phyloP scores from a whole-genome alignment of 2,888 invertebrate genomes.

The Ennomos quercinarius region DNA sequence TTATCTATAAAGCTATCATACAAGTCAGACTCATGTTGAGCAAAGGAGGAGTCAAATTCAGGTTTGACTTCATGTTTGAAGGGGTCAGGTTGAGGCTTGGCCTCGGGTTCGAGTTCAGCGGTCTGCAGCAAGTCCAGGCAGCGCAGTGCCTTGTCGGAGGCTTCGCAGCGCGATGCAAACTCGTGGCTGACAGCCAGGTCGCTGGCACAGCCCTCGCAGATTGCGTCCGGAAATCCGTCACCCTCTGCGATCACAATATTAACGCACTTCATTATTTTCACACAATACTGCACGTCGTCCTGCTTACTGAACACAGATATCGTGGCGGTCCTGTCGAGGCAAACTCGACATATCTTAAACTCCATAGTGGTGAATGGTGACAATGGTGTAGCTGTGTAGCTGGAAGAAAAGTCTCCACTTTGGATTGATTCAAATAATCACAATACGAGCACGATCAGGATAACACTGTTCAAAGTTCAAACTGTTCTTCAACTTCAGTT shows the following conservation, averaged over 20 bases:
- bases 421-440: too few species aligned
- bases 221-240: constrained; percentile 68
- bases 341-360: constrained; percentile 65
- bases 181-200: constrained; percentile 64
- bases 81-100: neutral
- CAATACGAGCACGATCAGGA: too few species aligned
- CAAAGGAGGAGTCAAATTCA: constrained; percentile 41
- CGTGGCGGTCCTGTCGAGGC: constrained; percentile 63
- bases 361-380: constrained; percentile 46
- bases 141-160: constrained; percentile 66
- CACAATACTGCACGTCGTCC: constrained; percentile 60
- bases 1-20: constrained; percentile 22
- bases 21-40: constrained; percentile 3
- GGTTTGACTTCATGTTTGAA: constrained; percentile 48
- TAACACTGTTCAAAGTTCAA: too few species aligned
- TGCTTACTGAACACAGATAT: constrained; percentile 64
- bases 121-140: constrained; percentile 44
- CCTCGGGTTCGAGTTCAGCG: constrained; percentile 12
- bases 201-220: constrained; percentile 64
- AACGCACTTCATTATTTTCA: constrained; percentile 68
- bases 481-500: too few species aligned
- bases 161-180: constrained; percentile 69
- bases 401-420: too few species aligned
- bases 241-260: constrained; percentile 61
- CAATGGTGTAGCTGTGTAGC: neutral